Evolutionary conservation across 2,113 vertebrate genomes (phyloP), one percentile per base, ranked within the genome.

Genomic region (Copsychus sechellarum): DNA sequence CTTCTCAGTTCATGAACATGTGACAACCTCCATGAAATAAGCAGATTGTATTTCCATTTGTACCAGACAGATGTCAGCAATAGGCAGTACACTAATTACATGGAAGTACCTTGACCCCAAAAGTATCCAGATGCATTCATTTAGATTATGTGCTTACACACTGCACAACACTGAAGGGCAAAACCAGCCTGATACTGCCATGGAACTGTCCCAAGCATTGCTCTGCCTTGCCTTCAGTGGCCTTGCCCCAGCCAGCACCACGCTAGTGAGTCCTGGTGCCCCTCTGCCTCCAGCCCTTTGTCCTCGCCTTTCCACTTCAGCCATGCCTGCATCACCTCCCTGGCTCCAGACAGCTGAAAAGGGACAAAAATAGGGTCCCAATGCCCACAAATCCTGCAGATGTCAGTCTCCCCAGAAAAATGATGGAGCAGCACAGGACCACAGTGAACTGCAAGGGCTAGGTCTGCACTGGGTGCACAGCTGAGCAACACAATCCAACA

Each of bases 301-400:
- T 43, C 34, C 33, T 64, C 18, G 38, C 47, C 69, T 64, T 28
- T 61, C 28, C 9, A 45, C 43, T 66, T 66, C 47, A 78, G 22
- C 33, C 36, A 36, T 5, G 13, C 14, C 33, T 42, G 38, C 28
- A 62, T 17, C 26, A 24, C 6, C 2, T 6, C 24, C 33, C 31
- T 33, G 36, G 11, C 33, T 92, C 47, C 43, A 64, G 11, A 5
- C 3, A 4, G 20, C 8, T 67, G 16, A 33, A 47, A 81, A 33
- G 14, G 11, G 11, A 18, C 50, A 79, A 62, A 64, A 9, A 1
- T 8, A 57, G 8, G 20, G 34, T 42, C n/a, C 9, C 22, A 58
- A 21, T 0, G 1, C 8, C 33, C 24, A 62, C 8, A 20, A 43
- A 85, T 2, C 6, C 14, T 1, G 0, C 17, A 84, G 33, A 20